Percentiles rank a stretch among this genome's conserved stretches.
phyloP scores from a whole-genome alignment of 2,113 vertebrate genomes.

The Motacilla tschutschensis region DNA sequence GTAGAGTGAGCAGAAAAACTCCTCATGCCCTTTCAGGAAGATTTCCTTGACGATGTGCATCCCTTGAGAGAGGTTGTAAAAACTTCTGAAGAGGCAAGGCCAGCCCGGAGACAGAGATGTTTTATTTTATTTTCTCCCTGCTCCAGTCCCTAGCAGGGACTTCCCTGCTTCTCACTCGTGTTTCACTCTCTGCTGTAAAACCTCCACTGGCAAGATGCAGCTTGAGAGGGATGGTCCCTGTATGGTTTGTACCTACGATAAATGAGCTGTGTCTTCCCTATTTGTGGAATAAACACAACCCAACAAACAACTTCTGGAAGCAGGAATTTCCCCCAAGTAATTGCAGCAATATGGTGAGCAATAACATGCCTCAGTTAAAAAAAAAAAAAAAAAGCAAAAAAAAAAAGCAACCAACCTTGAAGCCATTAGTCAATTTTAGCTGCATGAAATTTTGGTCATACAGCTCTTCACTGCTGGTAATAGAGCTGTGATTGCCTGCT shows the following conservation, averaged over 20 bases:
- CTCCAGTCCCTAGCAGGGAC: not conserved
- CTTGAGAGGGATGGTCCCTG: not conserved
- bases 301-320: not conserved
- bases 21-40: not conserved
- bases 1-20: not conserved
- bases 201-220: not conserved
- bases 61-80: not conserved
- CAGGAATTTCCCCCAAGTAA: not conserved
- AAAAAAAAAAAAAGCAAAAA: too few species aligned
- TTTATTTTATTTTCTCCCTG: conserved; percentile 7
- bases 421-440: conserved; percentile 29
- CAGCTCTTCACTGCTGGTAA: conserved; percentile 10
- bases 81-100: not conserved
- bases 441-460: conserved; percentile 18
- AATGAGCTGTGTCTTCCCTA: not conserved
- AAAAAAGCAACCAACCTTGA: not conserved
- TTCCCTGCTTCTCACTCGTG: not conserved
- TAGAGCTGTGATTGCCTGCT: conserved; percentile 17
- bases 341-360: not conserved
- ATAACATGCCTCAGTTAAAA: not conserved
- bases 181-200: not conserved
- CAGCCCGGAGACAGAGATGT: not conserved
- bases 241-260: not conserved
- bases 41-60: not conserved
- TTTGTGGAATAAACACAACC: not conserved